Percentiles rank a stretch among this genome's conserved stretches.
Evolutionary conservation across 2,888 invertebrate species (phyloP).

Genomic region (Podotricha telesiphe): DNA sequence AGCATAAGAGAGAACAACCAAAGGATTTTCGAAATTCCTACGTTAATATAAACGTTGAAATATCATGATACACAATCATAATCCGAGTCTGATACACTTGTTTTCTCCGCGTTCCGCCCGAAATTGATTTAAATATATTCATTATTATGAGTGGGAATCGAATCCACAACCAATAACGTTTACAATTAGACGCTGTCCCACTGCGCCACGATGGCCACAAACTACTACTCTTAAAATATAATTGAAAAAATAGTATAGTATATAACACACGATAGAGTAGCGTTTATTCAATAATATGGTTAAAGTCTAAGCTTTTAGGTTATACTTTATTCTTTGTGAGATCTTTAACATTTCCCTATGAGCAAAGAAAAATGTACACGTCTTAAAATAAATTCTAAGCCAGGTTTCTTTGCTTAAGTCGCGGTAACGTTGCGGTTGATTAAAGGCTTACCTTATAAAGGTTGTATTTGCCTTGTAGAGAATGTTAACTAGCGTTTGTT

Average conservation of each 20-base stretch:
- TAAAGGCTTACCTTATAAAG: constrained; percentile 27
- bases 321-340: constrained; percentile 7
- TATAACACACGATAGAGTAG: neutral
- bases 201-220: too few relatives aligned
- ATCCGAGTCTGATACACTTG: too few relatives aligned
- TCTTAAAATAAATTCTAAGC: constrained; percentile 22
- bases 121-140: too few relatives aligned
- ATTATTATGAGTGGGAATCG: too few relatives aligned
- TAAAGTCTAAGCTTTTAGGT: neutral
- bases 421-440: constrained; percentile 25
- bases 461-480: constrained; percentile 19
- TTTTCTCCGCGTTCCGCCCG: too few relatives aligned
- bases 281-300: neutral
- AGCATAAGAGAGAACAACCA: too few relatives aligned
- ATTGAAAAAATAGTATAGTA: neutral
- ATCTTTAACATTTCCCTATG: neutral
- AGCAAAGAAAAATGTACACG: constrained; percentile 17
- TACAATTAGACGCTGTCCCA: too few relatives aligned
- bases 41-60: too few relatives aligned
- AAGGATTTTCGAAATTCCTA: too few relatives aligned
- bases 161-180: too few relatives aligned
- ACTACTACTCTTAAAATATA: too few relatives aligned
- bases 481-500: constrained; percentile 28
- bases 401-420: constrained; percentile 22
- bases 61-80: too few relatives aligned